Conservation (phyloP, 2,113 vertebrate genomes). For the Lipotes vexillifer region DNA sequence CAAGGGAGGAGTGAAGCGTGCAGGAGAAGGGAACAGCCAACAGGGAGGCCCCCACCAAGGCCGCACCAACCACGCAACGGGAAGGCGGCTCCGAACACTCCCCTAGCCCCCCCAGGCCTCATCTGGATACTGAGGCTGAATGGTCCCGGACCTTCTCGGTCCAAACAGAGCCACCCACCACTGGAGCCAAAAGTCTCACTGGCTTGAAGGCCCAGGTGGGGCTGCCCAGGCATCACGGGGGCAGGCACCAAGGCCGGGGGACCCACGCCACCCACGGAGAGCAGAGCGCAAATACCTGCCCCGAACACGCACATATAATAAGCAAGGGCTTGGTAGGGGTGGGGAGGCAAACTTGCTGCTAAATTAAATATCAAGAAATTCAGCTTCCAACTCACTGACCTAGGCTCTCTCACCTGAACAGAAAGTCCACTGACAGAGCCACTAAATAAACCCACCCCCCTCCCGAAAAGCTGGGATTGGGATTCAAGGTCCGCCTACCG, state of each 20-base stretch:
- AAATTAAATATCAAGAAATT: accelerated
- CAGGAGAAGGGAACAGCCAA: background rate
- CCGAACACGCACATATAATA: accelerated
- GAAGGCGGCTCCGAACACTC: accelerated
- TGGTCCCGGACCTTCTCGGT: background rate
- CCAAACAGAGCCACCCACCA: background rate
- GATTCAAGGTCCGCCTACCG: background rate
- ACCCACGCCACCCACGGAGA: accelerated
- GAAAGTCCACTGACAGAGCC: background rate
- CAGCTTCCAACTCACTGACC: background rate
- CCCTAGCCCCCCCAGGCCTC: background rate
- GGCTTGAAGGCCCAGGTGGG: background rate
- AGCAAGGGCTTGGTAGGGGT: accelerated
- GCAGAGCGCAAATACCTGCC: accelerated
- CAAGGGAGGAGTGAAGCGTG: background rate
- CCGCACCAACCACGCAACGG: accelerated
- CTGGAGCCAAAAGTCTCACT: accelerated
- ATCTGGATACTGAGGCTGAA: background rate
- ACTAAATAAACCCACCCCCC: too few species aligned
- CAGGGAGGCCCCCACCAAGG: background rate
- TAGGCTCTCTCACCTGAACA: background rate
- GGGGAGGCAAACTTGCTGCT: background rate
- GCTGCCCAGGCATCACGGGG: too few species aligned
- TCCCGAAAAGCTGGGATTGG: background rate
- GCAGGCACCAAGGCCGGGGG: background rate